Evolutionary conservation across 1,140 invertebrate genomes (phyloP), one percentile per base, ranked within the genome.

Genomic region (Drosophila chauvacae): DNA sequence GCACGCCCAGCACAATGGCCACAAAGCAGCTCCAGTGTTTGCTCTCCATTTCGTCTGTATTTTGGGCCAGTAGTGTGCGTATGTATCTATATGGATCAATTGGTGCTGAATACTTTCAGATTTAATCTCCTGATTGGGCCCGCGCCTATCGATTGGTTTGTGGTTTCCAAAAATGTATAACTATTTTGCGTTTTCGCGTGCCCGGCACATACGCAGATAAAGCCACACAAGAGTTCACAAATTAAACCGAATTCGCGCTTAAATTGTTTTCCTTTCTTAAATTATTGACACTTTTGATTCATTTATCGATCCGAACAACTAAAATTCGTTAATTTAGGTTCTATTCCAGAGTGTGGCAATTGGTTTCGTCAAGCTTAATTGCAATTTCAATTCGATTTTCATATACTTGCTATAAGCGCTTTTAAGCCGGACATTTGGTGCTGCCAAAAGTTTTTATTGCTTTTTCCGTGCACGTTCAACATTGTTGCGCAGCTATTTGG

Each of bases 1-100:
- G 79, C 51, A 90, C 62, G 50, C 84, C 76, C 77, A 92, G 74
- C 59, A 90, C 77, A 55, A 92, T 69, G 61, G 91, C 83, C 62
- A 90, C 47, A 77, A 91, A 82, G 62, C 75, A 83, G 58, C 65
- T 80, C 62, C 91, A 74, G 41, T 86, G 70, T 77, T 92, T 86
- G 71, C 75, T 68, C 45, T 91, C 80, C 91, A 92, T 92, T 81
- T 78, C 18, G 48, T 23, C 58, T 20, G 33, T 42, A 50, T 48
- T 64, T 69, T 63, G 42, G 51, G n/a, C 13, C 18, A 47, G 26
- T 72, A 7, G 48, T 61, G 23, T 62, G 35, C 20, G 60, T 63
- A 20, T 62, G 62, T 75, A 44, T 65, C 51, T 51, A 53, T 70
- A 33, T 59, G 61, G 37, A 57, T 80, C 51, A 59, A 77, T 68